phyloP scores from a whole-genome alignment of 2,797 vertebrate species.

The Schizothorax lantsangensis region DNA sequence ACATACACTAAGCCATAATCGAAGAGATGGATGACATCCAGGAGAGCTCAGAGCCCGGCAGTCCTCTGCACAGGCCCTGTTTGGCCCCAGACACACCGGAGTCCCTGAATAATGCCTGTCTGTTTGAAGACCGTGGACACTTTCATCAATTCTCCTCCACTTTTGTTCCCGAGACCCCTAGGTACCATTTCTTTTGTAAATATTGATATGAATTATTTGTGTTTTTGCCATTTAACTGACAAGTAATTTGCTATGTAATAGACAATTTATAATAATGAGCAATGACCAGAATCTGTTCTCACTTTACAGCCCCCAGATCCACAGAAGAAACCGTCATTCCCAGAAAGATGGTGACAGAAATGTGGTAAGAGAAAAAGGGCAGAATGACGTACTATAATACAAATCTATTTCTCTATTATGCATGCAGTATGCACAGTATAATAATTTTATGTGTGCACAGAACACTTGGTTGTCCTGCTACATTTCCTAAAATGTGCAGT shows the following conservation, averaged over 20 bases:
- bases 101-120: slow-evolving; percentile 67
- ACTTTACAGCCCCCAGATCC: slow-evolving; percentile 50
- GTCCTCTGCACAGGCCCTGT: slow-evolving; percentile 19
- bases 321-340: slow-evolving; percentile 42
- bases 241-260: background rate
- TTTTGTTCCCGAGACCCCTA: slow-evolving; percentile 77
- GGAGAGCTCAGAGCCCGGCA: slow-evolving; percentile 47
- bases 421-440: background rate
- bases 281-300: background rate
- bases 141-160: slow-evolving; percentile 29
- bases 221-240: background rate
- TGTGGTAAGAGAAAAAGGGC: slow-evolving; percentile 35
- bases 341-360: background rate
- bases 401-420: background rate
- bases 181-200: slow-evolving; percentile 63
- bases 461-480: background rate
- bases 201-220: background rate
- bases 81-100: slow-evolving; percentile 59
- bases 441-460: background rate
- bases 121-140: slow-evolving; percentile 52
- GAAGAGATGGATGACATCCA: slow-evolving; percentile 66
- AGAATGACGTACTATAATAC: background rate
- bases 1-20: background rate
- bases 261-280: background rate
- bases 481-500: background rate